Evolutionary conservation across 37 sponge, comb jelly and placozoan genomes (phyloP).

Genomic region (Ephydatia muelleri): DNA sequence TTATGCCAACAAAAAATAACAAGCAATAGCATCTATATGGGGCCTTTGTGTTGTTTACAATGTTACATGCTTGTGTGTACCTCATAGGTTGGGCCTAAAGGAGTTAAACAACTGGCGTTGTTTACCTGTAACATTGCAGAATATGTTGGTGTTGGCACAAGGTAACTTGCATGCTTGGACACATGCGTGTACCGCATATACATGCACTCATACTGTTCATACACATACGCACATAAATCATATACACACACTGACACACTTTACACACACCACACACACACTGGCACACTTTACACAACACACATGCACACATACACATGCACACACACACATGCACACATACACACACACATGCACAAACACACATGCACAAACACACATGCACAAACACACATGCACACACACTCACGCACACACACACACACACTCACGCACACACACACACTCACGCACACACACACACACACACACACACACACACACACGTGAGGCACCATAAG

Average conservation of each 20-base stretch:
- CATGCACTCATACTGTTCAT: too few species aligned
- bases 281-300: neutral
- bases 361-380: conserved; percentile 11
- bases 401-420: too few species aligned
- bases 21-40: too few species aligned
- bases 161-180: neutral
- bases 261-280: neutral
- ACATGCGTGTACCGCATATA: neutral
- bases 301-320: conserved; percentile 24
- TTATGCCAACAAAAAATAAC: neutral
- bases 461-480: conserved; percentile 2
- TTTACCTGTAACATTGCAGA: conserved; percentile 71
- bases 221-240: too few species aligned
- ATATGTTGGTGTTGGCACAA: conserved; percentile 48
- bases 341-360: conserved; percentile 11
- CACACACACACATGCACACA: conserved; percentile 6
- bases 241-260: neutral
- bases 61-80: too few species aligned
- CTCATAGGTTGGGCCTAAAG: conserved; percentile 67
- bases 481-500: too few species aligned
- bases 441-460: conserved; percentile 2
- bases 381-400: too few species aligned
- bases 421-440: conserved; percentile 18
- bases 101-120: conserved; percentile 78
- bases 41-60: too few species aligned